Evolutionary conservation across 2,113 vertebrate genomes (phyloP).

Genomic region (Neodontobutis hainanensis): DNA sequence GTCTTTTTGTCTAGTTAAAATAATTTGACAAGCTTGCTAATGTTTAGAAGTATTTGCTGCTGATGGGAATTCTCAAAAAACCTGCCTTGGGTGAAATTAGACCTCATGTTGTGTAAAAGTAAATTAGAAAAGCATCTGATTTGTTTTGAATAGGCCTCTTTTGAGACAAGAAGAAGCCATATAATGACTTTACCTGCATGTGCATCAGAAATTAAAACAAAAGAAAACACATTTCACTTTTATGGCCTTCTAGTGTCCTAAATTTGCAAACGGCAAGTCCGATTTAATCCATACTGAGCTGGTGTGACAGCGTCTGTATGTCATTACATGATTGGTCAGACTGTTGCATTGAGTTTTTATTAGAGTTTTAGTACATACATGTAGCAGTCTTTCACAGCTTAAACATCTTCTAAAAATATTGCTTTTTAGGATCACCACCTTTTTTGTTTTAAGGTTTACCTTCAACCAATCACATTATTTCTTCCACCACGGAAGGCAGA

Average conservation of each 20-base stretch:
- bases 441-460: too few relatives aligned
- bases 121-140: constrained; percentile 39
- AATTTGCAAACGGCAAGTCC: too few relatives aligned
- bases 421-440: too few relatives aligned
- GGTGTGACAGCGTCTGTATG: too few relatives aligned
- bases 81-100: constrained; percentile 42
- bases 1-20: constrained; percentile 1
- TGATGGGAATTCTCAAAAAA: constrained; percentile 15
- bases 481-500: too few relatives aligned
- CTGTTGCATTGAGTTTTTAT: constrained; percentile 4
- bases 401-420: neutral
- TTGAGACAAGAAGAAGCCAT: constrained; percentile 27
- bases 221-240: neutral
- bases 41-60: constrained; percentile 28
- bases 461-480: too few relatives aligned
- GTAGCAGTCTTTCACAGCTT: constrained; percentile 29
- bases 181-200: neutral
- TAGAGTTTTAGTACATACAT: constrained; percentile 12
- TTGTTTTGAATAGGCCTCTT: constrained; percentile 37
- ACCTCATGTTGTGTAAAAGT: constrained; percentile 35
- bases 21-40: constrained; percentile 6
- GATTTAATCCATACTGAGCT: too few relatives aligned
- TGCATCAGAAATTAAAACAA: neutral
- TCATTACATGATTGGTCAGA: too few relatives aligned
- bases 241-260: too few relatives aligned